Evolutionary conservation across 2,113 vertebrate genomes (phyloP), one percentile per base, ranked within the genome.

Genomic region (Solea senegalensis): DNA sequence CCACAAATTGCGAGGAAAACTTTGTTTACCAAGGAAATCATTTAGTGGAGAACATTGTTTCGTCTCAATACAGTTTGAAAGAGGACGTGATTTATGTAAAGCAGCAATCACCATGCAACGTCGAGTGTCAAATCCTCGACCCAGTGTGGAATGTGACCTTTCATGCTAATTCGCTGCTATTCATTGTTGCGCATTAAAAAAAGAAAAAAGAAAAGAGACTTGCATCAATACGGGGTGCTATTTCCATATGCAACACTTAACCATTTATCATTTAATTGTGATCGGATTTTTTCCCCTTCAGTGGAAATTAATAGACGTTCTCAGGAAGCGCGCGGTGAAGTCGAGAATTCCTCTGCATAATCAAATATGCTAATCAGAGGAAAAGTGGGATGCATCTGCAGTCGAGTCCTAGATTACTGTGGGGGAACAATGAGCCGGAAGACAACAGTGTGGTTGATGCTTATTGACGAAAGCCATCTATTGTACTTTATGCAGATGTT

Each of bases 281-380:
- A 84, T 88, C 48, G 13, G 75, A 80, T 67, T 59, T 66, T 82
- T 59, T 87, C 52, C 75, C 74, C 69, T 21, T 69, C 12, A 39
- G 72, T 70, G 52, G 59, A 74, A 87, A 86, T 87, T 80, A 89
- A 86, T 81, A 44, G 81, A 69, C 46, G 72, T 68, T 85, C 76
- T 83, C 40, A 71, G 76, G 71, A 83, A 79, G 74, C 66, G n/a
- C 1, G 21, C 1, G 1, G 62, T 44, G 70, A 88, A 90, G 84
- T 86, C 65, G 68, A 76, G 75, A 83, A 89, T 86, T 81, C 61
- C 75, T 81, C 61, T 82, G 82, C 80, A 86, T 87, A 89, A 88
- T 92, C 85, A 89, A 87, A 88, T 75, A 87, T 90, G 89, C 72
- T 76, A 89, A 91, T 88, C 54, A 57, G 72, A 56, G 51, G 50